These are phyloP conservation scores for Magallana ariakensis DNA, from an alignment of 1,140 invertebrate species.

Conservation along the genomic window DNA sequence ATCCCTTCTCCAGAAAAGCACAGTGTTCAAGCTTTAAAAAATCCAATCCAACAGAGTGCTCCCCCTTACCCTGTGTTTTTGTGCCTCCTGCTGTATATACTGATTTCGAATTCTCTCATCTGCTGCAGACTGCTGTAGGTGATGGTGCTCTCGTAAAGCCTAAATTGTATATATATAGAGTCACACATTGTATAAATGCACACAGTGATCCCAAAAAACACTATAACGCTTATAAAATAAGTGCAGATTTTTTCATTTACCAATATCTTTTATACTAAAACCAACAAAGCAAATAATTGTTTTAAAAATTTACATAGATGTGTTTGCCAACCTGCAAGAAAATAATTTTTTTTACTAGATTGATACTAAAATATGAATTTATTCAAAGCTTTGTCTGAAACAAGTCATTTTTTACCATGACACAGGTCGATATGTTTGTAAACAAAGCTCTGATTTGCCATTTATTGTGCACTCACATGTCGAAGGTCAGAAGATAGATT, in stretches of 20 bases:
- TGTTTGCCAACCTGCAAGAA: constrained; percentile 13
- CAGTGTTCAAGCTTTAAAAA: not conserved
- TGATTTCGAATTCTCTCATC: constrained; percentile 68
- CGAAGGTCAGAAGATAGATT: constrained; percentile 69
- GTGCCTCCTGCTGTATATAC: constrained; percentile 69
- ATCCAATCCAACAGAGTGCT: not conserved
- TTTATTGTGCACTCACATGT: constrained; percentile 55
- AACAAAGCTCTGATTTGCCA: constrained; percentile 10
- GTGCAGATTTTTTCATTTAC: not conserved
- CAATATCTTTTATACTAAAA: not conserved
- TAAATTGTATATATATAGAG: constrained; percentile 26
- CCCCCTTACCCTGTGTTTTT: constrained; percentile 68
- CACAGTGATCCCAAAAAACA: not conserved
- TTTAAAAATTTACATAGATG: not conserved
- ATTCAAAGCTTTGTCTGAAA: constrained; percentile 10
- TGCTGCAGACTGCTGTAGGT: constrained; percentile 53
- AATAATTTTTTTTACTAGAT: not conserved
- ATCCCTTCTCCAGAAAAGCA: not conserved
- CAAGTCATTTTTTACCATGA: not conserved
- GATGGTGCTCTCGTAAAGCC: constrained; percentile 67
- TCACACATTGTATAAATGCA: constrained; percentile 36
- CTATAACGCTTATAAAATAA: not conserved
- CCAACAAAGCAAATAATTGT: not conserved
- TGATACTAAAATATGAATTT: not conserved
- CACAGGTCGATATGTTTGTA: not conserved